phyloP scores from a whole-genome alignment of 92 coral and sea anemone genomes.

The Zoanthus solanderi region DNA sequence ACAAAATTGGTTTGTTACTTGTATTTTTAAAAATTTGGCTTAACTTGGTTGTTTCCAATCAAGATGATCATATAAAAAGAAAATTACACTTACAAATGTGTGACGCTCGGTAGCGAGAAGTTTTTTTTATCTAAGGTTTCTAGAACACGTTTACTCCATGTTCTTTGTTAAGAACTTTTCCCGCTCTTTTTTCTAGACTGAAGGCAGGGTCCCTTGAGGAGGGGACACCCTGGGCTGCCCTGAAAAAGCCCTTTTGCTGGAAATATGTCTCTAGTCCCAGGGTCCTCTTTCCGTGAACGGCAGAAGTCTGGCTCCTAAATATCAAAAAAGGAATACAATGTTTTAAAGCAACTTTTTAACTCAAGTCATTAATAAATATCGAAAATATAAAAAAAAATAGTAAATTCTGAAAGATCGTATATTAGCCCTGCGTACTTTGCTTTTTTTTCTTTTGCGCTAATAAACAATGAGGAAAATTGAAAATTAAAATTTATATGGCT shows the following conservation, averaged over 20 bases:
- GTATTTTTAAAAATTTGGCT: too few relatives aligned
- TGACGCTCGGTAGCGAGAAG: too few relatives aligned
- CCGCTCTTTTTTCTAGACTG: constrained; percentile 73
- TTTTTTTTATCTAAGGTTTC: background rate
- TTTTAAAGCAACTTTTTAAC: background rate
- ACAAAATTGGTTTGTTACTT: too few relatives aligned
- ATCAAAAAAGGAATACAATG: background rate
- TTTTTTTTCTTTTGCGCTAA: too few relatives aligned
- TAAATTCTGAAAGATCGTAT: too few relatives aligned
- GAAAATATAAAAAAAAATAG: too few relatives aligned
- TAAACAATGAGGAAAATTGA: too few relatives aligned
- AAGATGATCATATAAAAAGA: too few relatives aligned
- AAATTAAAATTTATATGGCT: too few relatives aligned
- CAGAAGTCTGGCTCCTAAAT: constrained; percentile 77
- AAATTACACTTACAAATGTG: too few relatives aligned
- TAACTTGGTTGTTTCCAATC: too few relatives aligned
- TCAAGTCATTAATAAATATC: background rate
- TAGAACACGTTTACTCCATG: constrained; percentile 83
- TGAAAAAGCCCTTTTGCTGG: constrained; percentile 81
- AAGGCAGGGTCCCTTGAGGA: constrained; percentile 77
- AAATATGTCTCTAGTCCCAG: constrained; percentile 88
- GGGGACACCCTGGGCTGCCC: constrained; percentile 68
- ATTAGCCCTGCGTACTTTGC: too few relatives aligned
- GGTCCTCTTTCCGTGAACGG: constrained; percentile 86
- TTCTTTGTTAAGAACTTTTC: constrained; percentile 75